phyloP scores from a whole-genome alignment of 1,140 invertebrate genomes.

The Drosophila nikananu region DNA sequence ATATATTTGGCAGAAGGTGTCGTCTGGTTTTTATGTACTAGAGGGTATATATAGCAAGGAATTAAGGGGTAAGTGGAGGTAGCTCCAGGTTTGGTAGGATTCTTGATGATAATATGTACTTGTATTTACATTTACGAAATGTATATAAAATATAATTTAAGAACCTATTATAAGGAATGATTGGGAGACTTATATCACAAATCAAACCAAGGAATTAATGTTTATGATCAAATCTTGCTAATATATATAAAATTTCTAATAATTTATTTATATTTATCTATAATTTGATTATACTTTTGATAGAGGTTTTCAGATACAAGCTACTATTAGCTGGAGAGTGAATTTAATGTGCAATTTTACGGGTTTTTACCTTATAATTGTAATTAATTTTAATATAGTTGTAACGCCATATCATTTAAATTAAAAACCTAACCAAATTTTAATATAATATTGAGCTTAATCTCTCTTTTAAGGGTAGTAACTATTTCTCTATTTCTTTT shows the following conservation, averaged over 20 bases:
- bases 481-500: background rate
- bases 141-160: no score
- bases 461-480: no score
- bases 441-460: background rate
- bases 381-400: background rate
- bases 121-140: background rate
- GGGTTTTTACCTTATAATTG: background rate
- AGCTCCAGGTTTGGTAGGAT: background rate
- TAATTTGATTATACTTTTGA: background rate
- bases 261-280: background rate
- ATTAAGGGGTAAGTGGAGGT: background rate
- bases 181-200: background rate
- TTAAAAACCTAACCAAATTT: background rate
- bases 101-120: background rate
- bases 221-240: background rate
- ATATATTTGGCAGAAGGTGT: slow-evolving; percentile 24
- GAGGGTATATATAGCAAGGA: background rate
- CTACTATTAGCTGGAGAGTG: no score
- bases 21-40: slow-evolving; percentile 8
- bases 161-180: background rate
- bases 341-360: background rate
- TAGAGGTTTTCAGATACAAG: background rate
- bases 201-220: background rate
- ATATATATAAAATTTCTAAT: background rate
- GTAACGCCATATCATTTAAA: background rate